A percentile compares a stretch with the other conserved stretches of the same genome.
Evolutionary conservation across 2,888 invertebrate genomes (phyloP).

Genomic region (Ashinkailepas kermadecensis): DNA sequence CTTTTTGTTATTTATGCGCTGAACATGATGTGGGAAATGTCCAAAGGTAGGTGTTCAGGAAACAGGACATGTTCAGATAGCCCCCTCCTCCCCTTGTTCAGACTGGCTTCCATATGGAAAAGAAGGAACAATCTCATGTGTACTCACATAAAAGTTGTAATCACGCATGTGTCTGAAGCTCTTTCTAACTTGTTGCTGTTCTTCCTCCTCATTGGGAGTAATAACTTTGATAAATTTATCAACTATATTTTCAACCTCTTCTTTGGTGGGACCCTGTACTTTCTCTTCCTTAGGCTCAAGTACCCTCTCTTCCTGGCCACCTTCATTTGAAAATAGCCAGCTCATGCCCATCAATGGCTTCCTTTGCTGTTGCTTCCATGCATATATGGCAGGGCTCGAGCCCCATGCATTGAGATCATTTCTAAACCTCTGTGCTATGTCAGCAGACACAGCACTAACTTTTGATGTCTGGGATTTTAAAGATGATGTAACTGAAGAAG

Average conservation of each 20-base stretch:
- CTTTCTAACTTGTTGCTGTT: conserved; percentile 23
- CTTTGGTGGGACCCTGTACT: conserved; percentile 24
- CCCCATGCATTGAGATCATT: conserved; percentile 19
- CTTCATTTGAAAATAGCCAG: conserved; percentile 31
- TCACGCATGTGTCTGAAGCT: conserved; percentile 24
- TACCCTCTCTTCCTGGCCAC: conserved; percentile 27
- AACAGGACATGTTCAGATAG: too few relatives aligned
- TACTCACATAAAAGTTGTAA: conserved; percentile 30
- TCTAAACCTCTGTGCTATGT: conserved; percentile 45
- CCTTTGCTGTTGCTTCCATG: conserved; percentile 14
- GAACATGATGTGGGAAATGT: too few relatives aligned
- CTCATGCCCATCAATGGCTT: not conserved
- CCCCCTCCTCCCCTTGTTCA: too few relatives aligned
- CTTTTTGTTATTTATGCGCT: too few relatives aligned
- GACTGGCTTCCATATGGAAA: too few relatives aligned
- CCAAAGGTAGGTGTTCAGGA: too few relatives aligned
- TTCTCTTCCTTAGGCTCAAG: not conserved
- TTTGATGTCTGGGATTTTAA: conserved; percentile 46
- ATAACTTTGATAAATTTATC: conserved; percentile 53
- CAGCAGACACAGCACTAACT: conserved; percentile 41
- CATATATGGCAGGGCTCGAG: not conserved
- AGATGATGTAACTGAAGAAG: conserved; percentile 35
- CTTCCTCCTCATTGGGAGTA: conserved; percentile 46
- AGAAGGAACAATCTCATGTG: too few relatives aligned
- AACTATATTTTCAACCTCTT: conserved; percentile 48